Base-by-base conservation (phyloP, 2,888 invertebrate species). In the Glaucopsyche alexis region DNA sequence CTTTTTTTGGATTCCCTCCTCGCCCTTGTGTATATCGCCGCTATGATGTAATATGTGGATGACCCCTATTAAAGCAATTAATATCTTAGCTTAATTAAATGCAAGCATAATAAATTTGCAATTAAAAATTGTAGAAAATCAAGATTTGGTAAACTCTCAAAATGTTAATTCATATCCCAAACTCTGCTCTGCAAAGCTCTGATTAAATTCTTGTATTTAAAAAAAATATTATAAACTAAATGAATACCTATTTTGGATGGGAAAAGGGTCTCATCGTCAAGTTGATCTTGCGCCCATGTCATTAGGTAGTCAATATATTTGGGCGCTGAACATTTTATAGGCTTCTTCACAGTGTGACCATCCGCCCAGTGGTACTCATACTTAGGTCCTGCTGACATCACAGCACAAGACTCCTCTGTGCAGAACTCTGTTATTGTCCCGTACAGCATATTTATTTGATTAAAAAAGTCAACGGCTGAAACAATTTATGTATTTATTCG, bases 311-410 rank as follows among this genome's bases (percentile, higher is more conserved):
- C 99, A 81, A 99, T 99, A 91, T 99, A 99, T 91, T 99, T 98
- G 72, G 99, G 99, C 73, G 99, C 99, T 70, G 99, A 99, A 93
- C 99, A 99, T 93, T 99, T 99, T 82, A 99, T 99, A 65, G 99
- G 99, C 87, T 99, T 99, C 90, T 99, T 98, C 42, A 99, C 98
- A 0, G 98, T 98, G 84, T 98, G 97, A 0, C 99, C 99, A 91
- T 99, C 99, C 0, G 99, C 99, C 99, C 99, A 99, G 91, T 99
- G 99, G 92, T 99, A 99, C 93, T 99, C 99, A 87, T 99, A 99
- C 93, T 99, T 99, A 77, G 99, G 99, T 65, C 99, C 99, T 14
- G 99, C 99, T 11, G 98, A 99, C 99, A 99, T 99, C 80, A 99
- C 98, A 11, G 97, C 96, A 90, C 98, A 99, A 79, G 97, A 97